A percentile compares a stretch with the other conserved stretches of the same genome.
Conservation (phyloP, 2,888 invertebrate genomes). For the Embidobia sp. region DNA sequence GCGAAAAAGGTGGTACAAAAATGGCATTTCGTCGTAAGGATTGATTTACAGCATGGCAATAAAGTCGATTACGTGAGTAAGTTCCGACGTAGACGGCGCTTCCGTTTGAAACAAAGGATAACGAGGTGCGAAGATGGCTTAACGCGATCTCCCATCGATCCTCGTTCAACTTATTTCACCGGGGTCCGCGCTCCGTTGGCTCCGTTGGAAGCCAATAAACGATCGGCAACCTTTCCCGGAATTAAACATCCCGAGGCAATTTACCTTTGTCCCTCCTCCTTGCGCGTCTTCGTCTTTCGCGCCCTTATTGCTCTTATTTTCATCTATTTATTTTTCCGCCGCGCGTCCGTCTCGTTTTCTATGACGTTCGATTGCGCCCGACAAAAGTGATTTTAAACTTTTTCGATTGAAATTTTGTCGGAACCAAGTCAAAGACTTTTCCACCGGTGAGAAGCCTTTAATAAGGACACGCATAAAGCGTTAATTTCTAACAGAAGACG, state of each 20-base stretch:
- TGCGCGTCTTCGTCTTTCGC: conserved; percentile 1
- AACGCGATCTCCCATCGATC: conserved; percentile 78
- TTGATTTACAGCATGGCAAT: conserved; percentile 58
- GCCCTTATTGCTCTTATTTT: conserved; percentile 24
- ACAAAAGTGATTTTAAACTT: background rate
- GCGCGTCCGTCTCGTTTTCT: no score
- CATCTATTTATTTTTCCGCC: background rate
- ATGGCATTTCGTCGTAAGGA: conserved; percentile 21
- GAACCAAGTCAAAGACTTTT: background rate
- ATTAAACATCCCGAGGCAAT: conserved; percentile 78
- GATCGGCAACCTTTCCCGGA: conserved; percentile 74
- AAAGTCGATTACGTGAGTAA: conserved; percentile 66
- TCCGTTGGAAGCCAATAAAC: conserved; percentile 76
- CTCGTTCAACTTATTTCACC: conserved; percentile 70
- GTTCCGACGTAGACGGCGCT: conserved; percentile 49
- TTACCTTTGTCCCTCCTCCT: conserved; percentile 68
- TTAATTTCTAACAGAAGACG: conserved; percentile 48
- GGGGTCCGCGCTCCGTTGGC: conserved; percentile 67
- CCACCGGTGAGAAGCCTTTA: conserved; percentile 18
- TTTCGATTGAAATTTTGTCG: background rate
- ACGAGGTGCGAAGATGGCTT: conserved; percentile 79
- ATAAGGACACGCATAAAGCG: conserved; percentile 42
- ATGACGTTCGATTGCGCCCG: no score
- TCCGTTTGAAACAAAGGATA: conserved; percentile 74
- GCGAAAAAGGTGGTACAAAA: conserved; percentile 4